Evolutionary conservation across 2,113 vertebrate species (phyloP).

Genomic region (Thinocorus orbignyianus): DNA sequence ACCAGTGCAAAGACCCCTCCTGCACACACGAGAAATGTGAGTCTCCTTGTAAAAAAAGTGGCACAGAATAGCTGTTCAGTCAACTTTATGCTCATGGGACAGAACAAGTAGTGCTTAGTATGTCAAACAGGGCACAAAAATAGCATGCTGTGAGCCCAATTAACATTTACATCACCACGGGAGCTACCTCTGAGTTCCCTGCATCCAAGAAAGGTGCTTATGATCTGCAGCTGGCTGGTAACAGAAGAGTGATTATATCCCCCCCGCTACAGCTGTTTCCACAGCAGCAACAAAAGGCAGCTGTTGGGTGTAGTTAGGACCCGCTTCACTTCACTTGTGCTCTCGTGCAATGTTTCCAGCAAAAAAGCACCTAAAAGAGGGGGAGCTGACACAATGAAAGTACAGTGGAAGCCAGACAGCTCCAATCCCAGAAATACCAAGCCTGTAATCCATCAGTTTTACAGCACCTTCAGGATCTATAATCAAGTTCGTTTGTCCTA

Average conservation of each 20-base stretch:
- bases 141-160: not conserved
- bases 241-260: slow-evolving; percentile 46
- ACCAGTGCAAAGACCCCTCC: not conserved
- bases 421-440: slow-evolving; percentile 1
- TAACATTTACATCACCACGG: slow-evolving; percentile 31
- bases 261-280: slow-evolving; percentile 42
- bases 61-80: not conserved
- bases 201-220: slow-evolving; percentile 33
- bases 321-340: slow-evolving; percentile 32
- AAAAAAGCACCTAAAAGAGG: not conserved
- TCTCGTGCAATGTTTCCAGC: slow-evolving; percentile 1
- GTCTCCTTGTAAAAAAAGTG: not conserved
- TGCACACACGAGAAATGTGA: not conserved
- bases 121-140: slow-evolving; percentile 24
- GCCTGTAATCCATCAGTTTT: slow-evolving; percentile 38
- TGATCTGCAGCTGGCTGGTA: not conserved
- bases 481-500: not conserved
- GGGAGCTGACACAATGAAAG: slow-evolving; percentile 26
- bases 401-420: slow-evolving; percentile 43
- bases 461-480: slow-evolving; percentile 35
- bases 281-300: slow-evolving; percentile 55
- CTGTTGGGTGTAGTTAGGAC: slow-evolving; percentile 33
- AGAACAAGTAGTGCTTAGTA: slow-evolving; percentile 14
- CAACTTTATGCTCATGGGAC: not conserved
- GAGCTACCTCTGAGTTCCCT: not conserved